Base-by-base conservation (phyloP, 92 coral and sea anemone species). In the Diadumene lineata region DNA sequence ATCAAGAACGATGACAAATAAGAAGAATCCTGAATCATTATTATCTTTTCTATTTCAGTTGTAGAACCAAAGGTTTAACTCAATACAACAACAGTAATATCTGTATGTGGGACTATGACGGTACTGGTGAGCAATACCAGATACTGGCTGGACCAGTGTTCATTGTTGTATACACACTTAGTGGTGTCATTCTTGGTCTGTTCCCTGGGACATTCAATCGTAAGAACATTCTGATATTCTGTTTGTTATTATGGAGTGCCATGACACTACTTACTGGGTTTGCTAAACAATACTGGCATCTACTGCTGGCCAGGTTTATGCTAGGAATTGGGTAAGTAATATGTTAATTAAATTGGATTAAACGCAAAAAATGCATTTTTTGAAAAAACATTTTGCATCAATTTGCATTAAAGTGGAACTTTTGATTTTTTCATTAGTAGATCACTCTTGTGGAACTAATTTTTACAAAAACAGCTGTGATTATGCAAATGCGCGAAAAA, bases 81-180 rank as follows among this genome's bases (percentile, higher is more conserved):
- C 29, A n/a, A 43, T 76, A 77, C 56, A 55, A 69, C 17, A 60
- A 81, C 61, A 73, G 72, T 31, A 70, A 34, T 65, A 86, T 80
- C 15, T 94, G 98, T 46, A 66, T 66, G 9, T 94, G 98, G 98
- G 98, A 92, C 65, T 94, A 82, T 66, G 98, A 94, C 65, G 98
- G 98, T 32, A 94, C 98, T 1, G 98, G 98, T 15, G 90, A 70
- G 34, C 67, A 94, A 1, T 94, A 94, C 72, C 98, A 94, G 82
- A 75, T 94, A 44, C 81, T 94, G 31, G 98, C 98, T 66, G 98
- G 98, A 44, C 98, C 98, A 8, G 97, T 87, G 34, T 94, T 94
- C 75, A 94, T 94, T 56, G 83, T 94, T 10, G 84, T 94, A 18
- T 94, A 94, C 78, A 94, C 98, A 11, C 66, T 94, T 48, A 94